Evolutionary conservation across 1,140 invertebrate species (phyloP).

Genomic region (Ephestia elutella): DNA sequence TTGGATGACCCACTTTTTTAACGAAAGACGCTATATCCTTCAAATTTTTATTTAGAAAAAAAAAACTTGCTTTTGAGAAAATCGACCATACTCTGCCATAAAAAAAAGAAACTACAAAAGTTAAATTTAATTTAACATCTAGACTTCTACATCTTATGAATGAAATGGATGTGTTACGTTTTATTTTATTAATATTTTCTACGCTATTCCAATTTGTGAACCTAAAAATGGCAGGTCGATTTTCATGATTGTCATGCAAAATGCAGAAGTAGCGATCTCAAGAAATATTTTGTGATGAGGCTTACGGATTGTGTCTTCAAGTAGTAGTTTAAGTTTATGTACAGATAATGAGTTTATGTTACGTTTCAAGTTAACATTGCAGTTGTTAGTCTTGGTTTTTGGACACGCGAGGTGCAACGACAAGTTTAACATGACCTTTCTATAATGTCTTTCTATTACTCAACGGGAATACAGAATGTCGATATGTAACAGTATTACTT

Average conservation of each 20-base stretch:
- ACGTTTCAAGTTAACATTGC: conserved; percentile 29
- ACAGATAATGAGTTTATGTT: conserved; percentile 51
- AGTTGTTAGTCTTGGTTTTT: conserved; percentile 13
- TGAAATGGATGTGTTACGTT: too few species aligned
- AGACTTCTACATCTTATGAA: too few species aligned
- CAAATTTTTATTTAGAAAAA: neutral
- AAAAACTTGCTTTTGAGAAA: neutral
- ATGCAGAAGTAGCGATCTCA: conserved; percentile 4
- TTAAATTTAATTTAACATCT: too few species aligned
- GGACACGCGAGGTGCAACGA: neutral
- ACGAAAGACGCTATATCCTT: neutral
- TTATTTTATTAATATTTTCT: too few species aligned
- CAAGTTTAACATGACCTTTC: neutral
- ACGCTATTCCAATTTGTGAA: too few species aligned
- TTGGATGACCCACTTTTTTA: neutral
- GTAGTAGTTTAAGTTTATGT: conserved; percentile 50
- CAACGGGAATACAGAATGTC: too few species aligned
- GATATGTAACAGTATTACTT: too few species aligned
- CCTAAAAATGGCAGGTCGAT: neutral
- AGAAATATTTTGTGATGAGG: neutral
- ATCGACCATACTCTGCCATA: neutral
- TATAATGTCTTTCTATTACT: neutral
- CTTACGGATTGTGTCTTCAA: conserved; percentile 24
- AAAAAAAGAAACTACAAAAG: too few species aligned
- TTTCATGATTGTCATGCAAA: neutral